phyloP scores from a whole-genome alignment of 2,888 invertebrate genomes.

The Drosophila mayaguana region DNA sequence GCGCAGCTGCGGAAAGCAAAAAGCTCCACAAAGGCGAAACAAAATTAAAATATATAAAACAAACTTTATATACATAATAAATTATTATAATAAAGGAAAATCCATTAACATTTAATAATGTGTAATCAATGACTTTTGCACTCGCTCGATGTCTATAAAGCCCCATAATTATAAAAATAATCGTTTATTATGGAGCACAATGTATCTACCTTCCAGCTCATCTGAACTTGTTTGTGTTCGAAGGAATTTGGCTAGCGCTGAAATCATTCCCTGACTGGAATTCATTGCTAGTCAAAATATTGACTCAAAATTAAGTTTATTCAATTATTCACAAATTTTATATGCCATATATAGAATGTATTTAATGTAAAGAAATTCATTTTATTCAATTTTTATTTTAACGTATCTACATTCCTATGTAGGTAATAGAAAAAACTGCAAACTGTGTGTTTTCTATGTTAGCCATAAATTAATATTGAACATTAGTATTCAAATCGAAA shows the following conservation, averaged over 20 bases:
- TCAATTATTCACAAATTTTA: neutral
- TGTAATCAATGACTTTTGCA: constrained; percentile 65
- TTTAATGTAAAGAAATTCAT: neutral
- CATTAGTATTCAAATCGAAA: neutral
- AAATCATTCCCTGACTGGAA: too few relatives aligned
- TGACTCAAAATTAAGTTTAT: neutral
- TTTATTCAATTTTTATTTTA: too few relatives aligned
- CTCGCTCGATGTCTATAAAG: constrained; percentile 50
- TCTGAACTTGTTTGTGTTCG: neutral
- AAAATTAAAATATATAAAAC: constrained; percentile 4
- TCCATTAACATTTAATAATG: constrained; percentile 36
- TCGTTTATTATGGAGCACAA: constrained; percentile 22
- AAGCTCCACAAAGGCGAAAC: constrained; percentile 2
- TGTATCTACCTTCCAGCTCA: neutral
- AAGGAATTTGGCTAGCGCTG: too few relatives aligned
- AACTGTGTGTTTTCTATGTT: neutral
- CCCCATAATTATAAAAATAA: constrained; percentile 49
- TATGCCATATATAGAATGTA: neutral
- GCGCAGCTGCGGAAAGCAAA: constrained; percentile 3
- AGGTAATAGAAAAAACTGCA: neutral
- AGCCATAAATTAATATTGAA: neutral
- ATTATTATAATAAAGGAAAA: neutral
- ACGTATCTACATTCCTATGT: too few relatives aligned
- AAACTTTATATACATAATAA: neutral
- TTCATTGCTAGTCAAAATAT: neutral